These are phyloP conservation scores for Phyllotis vaccarum DNA, from an alignment of 2,797 vertebrate species.

Conservation along the genomic window DNA sequence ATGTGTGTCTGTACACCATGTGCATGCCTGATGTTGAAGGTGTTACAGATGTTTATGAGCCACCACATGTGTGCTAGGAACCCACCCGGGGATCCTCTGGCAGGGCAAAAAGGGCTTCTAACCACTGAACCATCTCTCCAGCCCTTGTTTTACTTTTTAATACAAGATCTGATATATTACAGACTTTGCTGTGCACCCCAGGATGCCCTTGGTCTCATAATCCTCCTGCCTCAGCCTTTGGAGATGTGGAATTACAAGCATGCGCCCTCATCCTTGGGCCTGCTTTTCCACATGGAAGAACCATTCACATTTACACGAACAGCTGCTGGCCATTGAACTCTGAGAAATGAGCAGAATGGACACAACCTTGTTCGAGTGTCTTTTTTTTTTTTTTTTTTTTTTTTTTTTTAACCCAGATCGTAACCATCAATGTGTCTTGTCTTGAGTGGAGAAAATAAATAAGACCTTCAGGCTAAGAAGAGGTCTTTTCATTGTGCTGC, in stretches of 20 bases:
- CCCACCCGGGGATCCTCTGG: background rate
- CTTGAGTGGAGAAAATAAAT: constrained; percentile 78
- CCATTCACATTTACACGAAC: constrained; percentile 47
- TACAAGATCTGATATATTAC: background rate
- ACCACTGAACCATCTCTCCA: background rate
- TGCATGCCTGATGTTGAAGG: background rate
- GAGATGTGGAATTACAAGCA: background rate
- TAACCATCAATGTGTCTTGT: constrained; percentile 65
- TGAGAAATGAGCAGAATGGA: constrained; percentile 40
- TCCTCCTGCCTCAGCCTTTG: background rate
- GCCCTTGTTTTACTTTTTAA: background rate
- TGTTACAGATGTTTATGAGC: background rate
- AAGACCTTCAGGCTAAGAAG: constrained; percentile 70
- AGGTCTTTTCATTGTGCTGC: constrained; percentile 75
- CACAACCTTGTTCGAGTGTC: constrained; percentile 63
- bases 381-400: too few species aligned
- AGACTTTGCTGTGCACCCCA: background rate
- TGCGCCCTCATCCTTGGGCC: background rate
- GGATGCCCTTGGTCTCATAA: background rate
- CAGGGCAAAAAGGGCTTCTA: background rate
- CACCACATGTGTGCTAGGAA: background rate
- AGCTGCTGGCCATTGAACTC: constrained; percentile 53
- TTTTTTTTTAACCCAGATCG: constrained; percentile 67
- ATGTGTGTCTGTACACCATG: too few species aligned
- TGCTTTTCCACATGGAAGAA: background rate